Conservation (phyloP, 2,797 vertebrate species). For the Loriculus beryllinus region DNA sequence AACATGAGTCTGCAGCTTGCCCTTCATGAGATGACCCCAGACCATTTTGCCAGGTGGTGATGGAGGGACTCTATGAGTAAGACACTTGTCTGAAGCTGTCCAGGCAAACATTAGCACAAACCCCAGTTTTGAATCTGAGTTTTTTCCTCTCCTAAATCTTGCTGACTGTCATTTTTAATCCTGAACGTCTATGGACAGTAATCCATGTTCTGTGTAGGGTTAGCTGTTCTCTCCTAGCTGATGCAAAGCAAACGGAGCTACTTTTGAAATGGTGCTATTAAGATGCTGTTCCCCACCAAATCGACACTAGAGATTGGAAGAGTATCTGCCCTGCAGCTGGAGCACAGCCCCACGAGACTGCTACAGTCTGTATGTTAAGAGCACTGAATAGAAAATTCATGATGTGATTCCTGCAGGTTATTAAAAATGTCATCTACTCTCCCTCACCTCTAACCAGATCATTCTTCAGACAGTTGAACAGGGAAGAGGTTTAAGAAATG, state of each 20-base stretch:
- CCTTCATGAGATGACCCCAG: background rate
- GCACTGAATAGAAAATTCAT: background rate
- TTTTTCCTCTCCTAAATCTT: background rate
- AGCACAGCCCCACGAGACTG: background rate
- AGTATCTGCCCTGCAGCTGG: background rate
- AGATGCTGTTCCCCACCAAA: background rate
- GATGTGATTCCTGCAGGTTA: background rate
- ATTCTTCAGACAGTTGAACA: background rate
- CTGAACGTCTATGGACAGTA: background rate
- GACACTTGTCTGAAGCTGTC: background rate
- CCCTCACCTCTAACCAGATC: background rate
- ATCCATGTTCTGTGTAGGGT: background rate
- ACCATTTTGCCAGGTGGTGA: rapidly evolving
- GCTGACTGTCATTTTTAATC: background rate
- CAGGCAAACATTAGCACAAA: background rate
- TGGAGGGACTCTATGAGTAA: background rate
- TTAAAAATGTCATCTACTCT: background rate
- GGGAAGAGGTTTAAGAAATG: background rate
- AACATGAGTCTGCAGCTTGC: background rate
- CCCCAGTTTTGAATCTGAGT: background rate
- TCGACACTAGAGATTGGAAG: background rate
- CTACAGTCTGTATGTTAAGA: background rate
- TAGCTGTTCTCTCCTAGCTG: background rate
- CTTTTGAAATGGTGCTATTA: background rate
- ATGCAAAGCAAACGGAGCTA: background rate